phyloP scores from a whole-genome alignment of 2,888 invertebrate species.

The Eurois occulta region DNA sequence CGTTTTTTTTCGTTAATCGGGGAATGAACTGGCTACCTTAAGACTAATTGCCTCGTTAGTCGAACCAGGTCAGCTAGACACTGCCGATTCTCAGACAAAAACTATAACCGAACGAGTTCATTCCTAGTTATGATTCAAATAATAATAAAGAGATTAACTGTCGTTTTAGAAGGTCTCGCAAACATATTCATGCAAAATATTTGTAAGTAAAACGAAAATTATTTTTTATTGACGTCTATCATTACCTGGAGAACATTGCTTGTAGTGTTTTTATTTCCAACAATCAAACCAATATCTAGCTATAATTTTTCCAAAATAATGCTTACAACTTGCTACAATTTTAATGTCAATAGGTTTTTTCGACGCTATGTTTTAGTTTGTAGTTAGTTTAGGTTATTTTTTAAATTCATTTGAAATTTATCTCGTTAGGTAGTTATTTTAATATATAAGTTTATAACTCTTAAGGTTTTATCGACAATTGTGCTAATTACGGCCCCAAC shows the following conservation, averaged over 20 bases:
- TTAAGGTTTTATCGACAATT: slow-evolving; percentile 1
- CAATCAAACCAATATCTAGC: neutral
- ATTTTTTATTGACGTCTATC: neutral
- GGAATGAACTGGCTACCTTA: slow-evolving; percentile 3
- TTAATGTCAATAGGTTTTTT: neutral
- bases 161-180: neutral
- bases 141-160: neutral
- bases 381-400: neutral
- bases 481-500: neutral
- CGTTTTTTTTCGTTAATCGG: slow-evolving; percentile 34
- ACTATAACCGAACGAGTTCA: neutral
- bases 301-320: neutral
- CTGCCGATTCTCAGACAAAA: neutral
- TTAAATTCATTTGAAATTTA: neutral
- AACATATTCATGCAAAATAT: neutral
- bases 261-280: neutral
- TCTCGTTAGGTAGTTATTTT: neutral
- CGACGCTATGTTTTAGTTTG: neutral
- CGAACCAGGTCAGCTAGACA: slow-evolving; percentile 18
- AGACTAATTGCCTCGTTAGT: slow-evolving; percentile 27
- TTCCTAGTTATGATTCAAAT: neutral
- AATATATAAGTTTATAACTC: neutral
- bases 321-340: neutral
- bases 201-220: too few species aligned
- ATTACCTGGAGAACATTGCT: neutral